Evolutionary conservation across 2,797 vertebrate species (phyloP).

Genomic region (Anas georgica): DNA sequence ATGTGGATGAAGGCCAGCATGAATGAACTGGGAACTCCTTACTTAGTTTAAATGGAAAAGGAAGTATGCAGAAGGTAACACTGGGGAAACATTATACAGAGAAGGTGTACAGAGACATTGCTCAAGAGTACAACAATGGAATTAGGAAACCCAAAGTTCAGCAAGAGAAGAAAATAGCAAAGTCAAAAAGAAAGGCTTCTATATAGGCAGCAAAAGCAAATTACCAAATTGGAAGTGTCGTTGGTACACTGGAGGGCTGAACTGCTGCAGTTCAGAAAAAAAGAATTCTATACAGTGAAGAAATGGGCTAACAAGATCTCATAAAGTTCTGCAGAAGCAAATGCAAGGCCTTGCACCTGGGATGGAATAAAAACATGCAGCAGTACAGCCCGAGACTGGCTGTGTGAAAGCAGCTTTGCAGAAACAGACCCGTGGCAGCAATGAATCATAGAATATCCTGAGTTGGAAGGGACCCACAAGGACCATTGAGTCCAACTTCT

Average conservation of each 20-base stretch:
- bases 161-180: not conserved
- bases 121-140: not conserved
- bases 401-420: not conserved
- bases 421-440: not conserved
- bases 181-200: not conserved
- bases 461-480: no score
- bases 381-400: not conserved
- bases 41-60: not conserved
- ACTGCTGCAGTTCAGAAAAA: not conserved
- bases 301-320: not conserved
- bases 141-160: not conserved
- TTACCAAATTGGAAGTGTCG: not conserved
- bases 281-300: rapidly evolving
- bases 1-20: not conserved
- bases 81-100: rapidly evolving
- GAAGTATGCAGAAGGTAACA: not conserved
- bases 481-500: no score
- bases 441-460: not conserved
- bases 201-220: not conserved
- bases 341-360: not conserved
- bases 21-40: not conserved
- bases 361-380: not conserved
- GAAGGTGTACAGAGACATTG: not conserved
- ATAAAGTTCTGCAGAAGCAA: not conserved
- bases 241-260: not conserved